Evolutionary conservation across 2,797 vertebrate species (phyloP), one percentile per base, ranked within the genome.

Genomic region (Gobio occitaniae): DNA sequence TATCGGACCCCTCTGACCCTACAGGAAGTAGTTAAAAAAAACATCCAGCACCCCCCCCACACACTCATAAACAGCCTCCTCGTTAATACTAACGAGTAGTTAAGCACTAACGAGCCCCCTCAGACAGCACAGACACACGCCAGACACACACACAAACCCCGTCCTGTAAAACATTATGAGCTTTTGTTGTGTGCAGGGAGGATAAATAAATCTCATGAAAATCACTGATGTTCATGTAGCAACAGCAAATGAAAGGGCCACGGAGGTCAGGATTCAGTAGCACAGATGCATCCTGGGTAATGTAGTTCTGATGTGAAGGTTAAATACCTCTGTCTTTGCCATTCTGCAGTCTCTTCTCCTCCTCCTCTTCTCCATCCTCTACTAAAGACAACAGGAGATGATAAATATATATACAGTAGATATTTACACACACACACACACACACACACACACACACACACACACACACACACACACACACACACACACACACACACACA

Each of bases 271-370:
- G 38, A 29, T 63, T 63, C 76, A 78, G 76, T 44, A 47, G 19
- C 50, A 71, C 21, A 11, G 41, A n/a, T 78, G 75, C 38, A 78
- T 83, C 74, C 19, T 86, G 80, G 68, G 76, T 79, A 86, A 75
- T 56, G 77, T 54, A 76, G 80, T 72, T 74, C 32, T 38, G 17
- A 66, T 21, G 78, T 21, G 4, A 36, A 66, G 29, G 10, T 15
- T 8, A 44, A n/a, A 36, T 96, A 98, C 97, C 97, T 96, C 93
- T 93, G 90, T 97, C 97, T 90, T 97, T 98, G 81, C 96, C 97
- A 2, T 97, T 97, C 90, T 97, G 95, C 90, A 96, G 95, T 91
- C 96, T 95, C 80, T 96, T 95, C 80, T 96, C 95, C 72, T 97
- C 97, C 84, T 97, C 95, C 12, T 92, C 96, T 65, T 96, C 95